Evolutionary conservation across 2,797 vertebrate species (phyloP).

Genomic region (Chloroceryle inda): DNA sequence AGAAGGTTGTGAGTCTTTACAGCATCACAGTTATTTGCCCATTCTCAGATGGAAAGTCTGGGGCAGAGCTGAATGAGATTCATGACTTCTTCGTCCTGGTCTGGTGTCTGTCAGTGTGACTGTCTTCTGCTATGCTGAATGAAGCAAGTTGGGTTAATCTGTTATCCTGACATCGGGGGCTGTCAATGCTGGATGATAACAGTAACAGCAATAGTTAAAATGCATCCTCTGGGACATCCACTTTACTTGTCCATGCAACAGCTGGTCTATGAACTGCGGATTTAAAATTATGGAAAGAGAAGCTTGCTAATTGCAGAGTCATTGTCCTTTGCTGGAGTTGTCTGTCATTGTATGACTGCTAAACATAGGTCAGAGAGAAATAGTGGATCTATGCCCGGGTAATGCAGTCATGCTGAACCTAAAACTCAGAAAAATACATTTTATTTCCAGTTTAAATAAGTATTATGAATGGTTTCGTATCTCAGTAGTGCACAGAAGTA

Average conservation of each 20-base stretch:
- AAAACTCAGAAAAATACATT: not conserved
- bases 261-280: not conserved
- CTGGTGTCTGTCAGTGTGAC: not conserved
- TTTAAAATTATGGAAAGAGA: not conserved
- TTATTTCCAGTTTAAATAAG: not conserved
- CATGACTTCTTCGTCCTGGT: not conserved
- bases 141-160: not conserved
- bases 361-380: not conserved
- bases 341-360: not conserved
- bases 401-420: not conserved
- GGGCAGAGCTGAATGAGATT: not conserved
- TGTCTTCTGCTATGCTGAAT: not conserved
- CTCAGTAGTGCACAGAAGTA: not conserved
- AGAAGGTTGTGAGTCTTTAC: not conserved
- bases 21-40: not conserved
- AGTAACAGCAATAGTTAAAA: not conserved
- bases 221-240: not conserved
- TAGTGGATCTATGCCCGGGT: not conserved
- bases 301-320: not conserved
- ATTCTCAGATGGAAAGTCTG: not conserved
- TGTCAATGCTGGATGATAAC: not conserved
- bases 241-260: not conserved
- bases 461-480: not conserved
- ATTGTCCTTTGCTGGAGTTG: not conserved
- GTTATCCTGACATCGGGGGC: not conserved